Evolutionary conservation across 1,140 invertebrate species (phyloP).

Genomic region (Drosophila pruinosa): DNA sequence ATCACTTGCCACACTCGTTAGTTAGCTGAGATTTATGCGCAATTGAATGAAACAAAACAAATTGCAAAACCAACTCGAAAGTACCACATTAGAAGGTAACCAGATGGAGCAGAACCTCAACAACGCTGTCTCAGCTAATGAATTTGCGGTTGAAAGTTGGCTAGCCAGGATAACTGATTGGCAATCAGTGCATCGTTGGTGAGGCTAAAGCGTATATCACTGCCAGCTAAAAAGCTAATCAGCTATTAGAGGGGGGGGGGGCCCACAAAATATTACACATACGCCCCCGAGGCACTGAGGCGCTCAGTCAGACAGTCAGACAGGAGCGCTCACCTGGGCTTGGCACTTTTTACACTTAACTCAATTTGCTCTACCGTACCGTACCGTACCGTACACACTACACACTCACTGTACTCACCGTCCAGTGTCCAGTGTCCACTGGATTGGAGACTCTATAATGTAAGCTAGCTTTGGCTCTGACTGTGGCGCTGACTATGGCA

Average conservation of each 20-base stretch:
- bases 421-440: neutral
- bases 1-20: conserved; percentile 3
- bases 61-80: conserved; percentile 4
- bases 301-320: neutral
- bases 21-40: conserved; percentile 9
- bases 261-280: conserved; percentile 48
- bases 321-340: conserved; percentile 3
- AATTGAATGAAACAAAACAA: conserved; percentile 10
- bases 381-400: conserved; percentile 9
- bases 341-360: conserved; percentile 60
- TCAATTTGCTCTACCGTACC: conserved; percentile 60
- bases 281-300: conserved; percentile 18
- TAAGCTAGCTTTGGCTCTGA: neutral
- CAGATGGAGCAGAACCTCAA: neutral
- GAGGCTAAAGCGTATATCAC: conserved; percentile 24
- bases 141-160: conserved; percentile 21
- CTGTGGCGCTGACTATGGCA: neutral
- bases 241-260: conserved; percentile 46
- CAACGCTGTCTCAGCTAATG: conserved; percentile 18
- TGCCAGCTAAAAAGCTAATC: conserved; percentile 50
- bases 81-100: neutral
- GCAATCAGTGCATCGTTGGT: conserved; percentile 22
- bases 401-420: neutral
- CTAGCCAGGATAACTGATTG: conserved; percentile 12
- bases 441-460: neutral